Conservation (phyloP, 2,113 vertebrate species). For the Vulpes vulpes region DNA sequence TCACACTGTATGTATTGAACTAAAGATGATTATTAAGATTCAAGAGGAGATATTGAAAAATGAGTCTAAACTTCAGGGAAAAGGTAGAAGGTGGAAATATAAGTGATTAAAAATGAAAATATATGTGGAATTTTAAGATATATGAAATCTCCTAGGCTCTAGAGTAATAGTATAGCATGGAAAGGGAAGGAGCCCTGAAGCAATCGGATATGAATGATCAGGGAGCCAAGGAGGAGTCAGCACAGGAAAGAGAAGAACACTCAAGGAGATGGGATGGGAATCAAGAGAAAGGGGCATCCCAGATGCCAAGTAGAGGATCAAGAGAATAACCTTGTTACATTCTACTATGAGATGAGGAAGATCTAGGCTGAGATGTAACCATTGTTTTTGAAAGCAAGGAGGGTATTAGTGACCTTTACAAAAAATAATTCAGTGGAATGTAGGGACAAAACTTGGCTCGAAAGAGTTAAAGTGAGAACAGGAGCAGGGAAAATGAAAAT, state of each 20-base stretch:
- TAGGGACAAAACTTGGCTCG: not conserved
- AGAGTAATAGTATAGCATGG: not conserved
- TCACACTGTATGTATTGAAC: not conserved
- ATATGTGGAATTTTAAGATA: not conserved
- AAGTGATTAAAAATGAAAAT: not conserved
- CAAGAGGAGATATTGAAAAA: not conserved
- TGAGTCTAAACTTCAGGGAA: not conserved
- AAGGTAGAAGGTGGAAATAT: not conserved
- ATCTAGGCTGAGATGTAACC: not conserved
- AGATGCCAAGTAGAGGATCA: not conserved
- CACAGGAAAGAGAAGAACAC: not conserved
- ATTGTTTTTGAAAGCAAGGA: not conserved
- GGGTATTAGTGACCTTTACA: not conserved
- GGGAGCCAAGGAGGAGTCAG: not conserved
- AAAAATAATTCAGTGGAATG: not conserved
- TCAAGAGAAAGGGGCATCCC: not conserved
- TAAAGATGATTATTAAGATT: not conserved
- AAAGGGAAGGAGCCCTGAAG: not conserved
- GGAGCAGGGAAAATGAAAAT: not conserved
- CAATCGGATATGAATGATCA: not conserved
- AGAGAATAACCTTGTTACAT: not conserved
- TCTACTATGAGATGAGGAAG: not conserved
- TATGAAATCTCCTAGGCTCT: not conserved
- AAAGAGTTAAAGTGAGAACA: not conserved
- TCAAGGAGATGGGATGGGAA: not conserved